Conservation (phyloP, 2,113 vertebrate genomes). For the Cochlearius cochlearius region DNA sequence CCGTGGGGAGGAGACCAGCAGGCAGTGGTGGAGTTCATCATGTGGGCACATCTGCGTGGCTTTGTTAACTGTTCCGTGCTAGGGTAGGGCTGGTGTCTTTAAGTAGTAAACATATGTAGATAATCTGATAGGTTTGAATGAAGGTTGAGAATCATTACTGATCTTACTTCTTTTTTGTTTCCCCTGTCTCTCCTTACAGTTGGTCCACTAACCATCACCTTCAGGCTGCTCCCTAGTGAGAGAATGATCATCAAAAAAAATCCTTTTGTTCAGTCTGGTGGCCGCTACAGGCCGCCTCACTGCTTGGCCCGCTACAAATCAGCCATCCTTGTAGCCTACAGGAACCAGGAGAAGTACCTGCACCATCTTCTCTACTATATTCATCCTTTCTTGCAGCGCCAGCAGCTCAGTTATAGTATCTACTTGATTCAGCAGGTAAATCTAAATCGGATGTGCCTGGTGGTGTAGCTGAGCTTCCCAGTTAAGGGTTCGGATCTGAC, state of each 20-base stretch:
- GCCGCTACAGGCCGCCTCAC: constrained; percentile 68
- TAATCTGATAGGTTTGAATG: not conserved
- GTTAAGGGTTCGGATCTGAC: not conserved
- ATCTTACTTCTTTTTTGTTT: not conserved
- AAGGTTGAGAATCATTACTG: not conserved
- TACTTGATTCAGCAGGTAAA: constrained; percentile 77
- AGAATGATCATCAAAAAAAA: constrained; percentile 62
- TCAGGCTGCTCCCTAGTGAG: constrained; percentile 53
- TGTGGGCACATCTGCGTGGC: fast-evolving
- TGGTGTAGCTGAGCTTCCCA: not conserved
- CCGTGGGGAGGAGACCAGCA: not conserved
- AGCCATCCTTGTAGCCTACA: constrained; percentile 70
- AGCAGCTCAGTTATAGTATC: constrained; percentile 73
- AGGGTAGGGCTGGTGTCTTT: not conserved
- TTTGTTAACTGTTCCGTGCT: not conserved
- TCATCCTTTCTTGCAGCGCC: constrained; percentile 74
- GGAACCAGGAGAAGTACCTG: constrained; percentile 62
- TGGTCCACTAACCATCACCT: constrained; percentile 63
- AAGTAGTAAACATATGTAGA: not conserved
- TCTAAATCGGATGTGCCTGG: not conserved
- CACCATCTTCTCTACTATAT: constrained; percentile 71
- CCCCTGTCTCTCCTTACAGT: constrained; percentile 37
- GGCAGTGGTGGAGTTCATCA: not conserved
- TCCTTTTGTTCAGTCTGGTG: constrained; percentile 64
- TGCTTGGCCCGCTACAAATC: constrained; percentile 69